A percentile compares a stretch with the other conserved stretches of the same genome.
These are phyloP conservation scores for Potamarius usumacintae DNA, from an alignment of 2,113 vertebrate species.

Conservation along the genomic window DNA sequence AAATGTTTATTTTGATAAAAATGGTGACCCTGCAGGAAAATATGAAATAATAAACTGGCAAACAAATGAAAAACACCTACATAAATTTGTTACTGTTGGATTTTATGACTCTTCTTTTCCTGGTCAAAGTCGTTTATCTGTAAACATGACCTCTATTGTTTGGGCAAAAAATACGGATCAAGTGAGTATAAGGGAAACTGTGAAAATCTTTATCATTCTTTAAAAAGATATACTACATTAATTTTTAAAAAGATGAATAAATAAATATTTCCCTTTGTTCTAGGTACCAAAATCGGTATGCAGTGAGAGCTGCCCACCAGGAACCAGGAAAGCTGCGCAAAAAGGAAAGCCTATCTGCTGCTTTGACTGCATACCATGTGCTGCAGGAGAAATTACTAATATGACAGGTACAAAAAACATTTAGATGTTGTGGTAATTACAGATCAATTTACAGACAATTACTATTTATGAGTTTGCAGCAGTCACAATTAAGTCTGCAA, in stretches of 20 bases:
- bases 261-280: neutral
- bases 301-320: conserved; percentile 52
- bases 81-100: conserved; percentile 56
- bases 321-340: conserved; percentile 50
- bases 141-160: conserved; percentile 24
- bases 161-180: conserved; percentile 8
- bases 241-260: neutral
- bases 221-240: neutral
- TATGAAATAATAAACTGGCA: conserved; percentile 77
- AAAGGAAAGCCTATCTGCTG: conserved; percentile 55
- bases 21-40: conserved; percentile 66
- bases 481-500: neutral
- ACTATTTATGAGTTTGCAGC: neutral
- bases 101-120: conserved; percentile 56
- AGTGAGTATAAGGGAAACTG: neutral
- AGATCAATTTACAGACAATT: neutral
- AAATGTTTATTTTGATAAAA: conserved; percentile 69
- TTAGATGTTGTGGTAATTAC: neutral
- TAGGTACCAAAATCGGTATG: conserved; percentile 51
- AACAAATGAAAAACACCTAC: conserved; percentile 51
- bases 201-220: neutral
- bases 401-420: conserved; percentile 51
- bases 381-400: conserved; percentile 60
- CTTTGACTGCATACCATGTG: conserved; percentile 58
- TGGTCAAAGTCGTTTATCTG: conserved; percentile 8